Conservation (phyloP, 1,140 invertebrate species). For the Drosophila novamexicana region DNA sequence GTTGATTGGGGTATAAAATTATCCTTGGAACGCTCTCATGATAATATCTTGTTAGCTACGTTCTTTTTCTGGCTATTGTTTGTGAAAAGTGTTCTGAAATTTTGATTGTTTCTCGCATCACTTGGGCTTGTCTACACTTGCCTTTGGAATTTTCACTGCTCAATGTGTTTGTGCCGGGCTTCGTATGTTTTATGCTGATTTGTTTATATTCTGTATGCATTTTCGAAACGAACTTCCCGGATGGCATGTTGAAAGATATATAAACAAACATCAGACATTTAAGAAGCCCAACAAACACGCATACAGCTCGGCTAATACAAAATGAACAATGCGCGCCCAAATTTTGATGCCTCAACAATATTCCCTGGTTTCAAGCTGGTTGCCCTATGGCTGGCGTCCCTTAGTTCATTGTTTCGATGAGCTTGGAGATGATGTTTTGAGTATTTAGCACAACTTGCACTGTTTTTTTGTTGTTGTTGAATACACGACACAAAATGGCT, state of each 20-base stretch:
- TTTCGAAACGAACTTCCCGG: slow-evolving; percentile 82
- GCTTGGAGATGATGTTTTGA: slow-evolving; percentile 51
- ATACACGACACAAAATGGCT: slow-evolving; percentile 46
- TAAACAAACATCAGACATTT: slow-evolving; percentile 74
- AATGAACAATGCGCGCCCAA: slow-evolving; percentile 28
- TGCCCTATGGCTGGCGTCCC: slow-evolving; percentile 4
- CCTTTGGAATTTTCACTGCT: slow-evolving; percentile 42
- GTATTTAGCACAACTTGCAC: slow-evolving; percentile 74
- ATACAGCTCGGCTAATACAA: slow-evolving; percentile 21
- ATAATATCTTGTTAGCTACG: background rate
- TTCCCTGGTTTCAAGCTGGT: slow-evolving; percentile 20
- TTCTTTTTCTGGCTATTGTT: background rate
- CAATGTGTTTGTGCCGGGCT: slow-evolving; percentile 33
- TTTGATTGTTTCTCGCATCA: slow-evolving; percentile 14
- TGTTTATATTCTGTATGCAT: slow-evolving; percentile 77
- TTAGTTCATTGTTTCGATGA: slow-evolving; percentile 32
- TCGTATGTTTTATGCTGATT: slow-evolving; percentile 79
- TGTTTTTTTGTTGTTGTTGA: slow-evolving; percentile 45
- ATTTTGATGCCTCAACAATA: slow-evolving; percentile 54
- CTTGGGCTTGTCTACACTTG: slow-evolving; percentile 22
- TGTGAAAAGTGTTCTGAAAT: background rate
- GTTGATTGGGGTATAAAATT: too few species aligned
- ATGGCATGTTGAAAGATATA: slow-evolving; percentile 82
- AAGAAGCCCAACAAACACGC: slow-evolving; percentile 48
- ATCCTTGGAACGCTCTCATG: too few species aligned